phyloP scores from a whole-genome alignment of 2,888 invertebrate genomes.

The Andrena chrysosceles region DNA sequence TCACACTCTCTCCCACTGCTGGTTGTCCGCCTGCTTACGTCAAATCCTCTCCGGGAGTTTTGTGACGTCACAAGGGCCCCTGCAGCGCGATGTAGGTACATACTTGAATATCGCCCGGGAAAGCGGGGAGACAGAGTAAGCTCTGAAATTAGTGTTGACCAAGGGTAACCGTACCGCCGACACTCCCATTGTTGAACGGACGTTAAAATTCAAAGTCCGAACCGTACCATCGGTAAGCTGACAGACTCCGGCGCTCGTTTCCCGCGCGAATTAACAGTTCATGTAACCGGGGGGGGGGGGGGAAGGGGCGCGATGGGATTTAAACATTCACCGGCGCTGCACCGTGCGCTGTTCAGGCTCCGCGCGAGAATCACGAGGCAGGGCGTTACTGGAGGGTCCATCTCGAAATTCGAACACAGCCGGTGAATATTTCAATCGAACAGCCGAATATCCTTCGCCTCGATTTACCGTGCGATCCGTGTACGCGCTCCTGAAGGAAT shows the following conservation, averaged over 20 bases:
- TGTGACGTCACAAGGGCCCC: too few relatives aligned
- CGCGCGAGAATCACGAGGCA: conserved; percentile 8
- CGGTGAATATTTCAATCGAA: conserved; percentile 60
- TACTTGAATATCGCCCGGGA: too few relatives aligned
- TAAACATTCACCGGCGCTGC: conserved; percentile 47
- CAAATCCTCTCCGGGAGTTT: too few relatives aligned
- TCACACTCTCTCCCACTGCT: too few relatives aligned
- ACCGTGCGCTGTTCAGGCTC: background rate
- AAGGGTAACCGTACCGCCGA: background rate
- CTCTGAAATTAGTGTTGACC: too few relatives aligned
- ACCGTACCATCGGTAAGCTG: background rate
- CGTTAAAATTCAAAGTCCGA: background rate
- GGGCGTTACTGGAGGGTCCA: conserved; percentile 18
- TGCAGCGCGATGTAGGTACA: too few relatives aligned
- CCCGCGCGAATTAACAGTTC: conserved; percentile 34
- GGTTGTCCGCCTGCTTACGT: too few relatives aligned
- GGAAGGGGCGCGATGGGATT: conserved; percentile 40
- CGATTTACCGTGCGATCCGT: conserved; percentile 57
- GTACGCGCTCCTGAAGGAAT: conserved; percentile 57
- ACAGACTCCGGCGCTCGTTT: background rate
- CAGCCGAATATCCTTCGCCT: conserved; percentile 55
- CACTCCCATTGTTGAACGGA: background rate
- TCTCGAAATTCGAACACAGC: conserved; percentile 56
- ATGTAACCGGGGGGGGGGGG: too few relatives aligned
- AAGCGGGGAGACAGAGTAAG: too few relatives aligned